phyloP scores from a whole-genome alignment of 2,113 vertebrate species.

The Chinchilla lanigera region DNA sequence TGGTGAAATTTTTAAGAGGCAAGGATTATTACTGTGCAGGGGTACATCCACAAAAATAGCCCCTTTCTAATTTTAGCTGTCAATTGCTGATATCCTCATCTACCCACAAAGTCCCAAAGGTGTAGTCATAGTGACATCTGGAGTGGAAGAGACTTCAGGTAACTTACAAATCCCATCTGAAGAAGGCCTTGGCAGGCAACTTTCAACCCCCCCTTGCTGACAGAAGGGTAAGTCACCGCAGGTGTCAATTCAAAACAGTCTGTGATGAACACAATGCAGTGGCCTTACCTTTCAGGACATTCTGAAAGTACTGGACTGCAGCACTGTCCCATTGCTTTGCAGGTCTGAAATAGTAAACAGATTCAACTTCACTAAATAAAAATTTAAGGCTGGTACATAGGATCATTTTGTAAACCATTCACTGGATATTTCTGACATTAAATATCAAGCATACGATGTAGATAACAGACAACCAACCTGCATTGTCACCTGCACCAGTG shows the following conservation, averaged over 20 bases:
- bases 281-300: conserved; percentile 90
- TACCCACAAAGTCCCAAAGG: not conserved
- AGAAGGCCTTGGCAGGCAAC: fast-evolving
- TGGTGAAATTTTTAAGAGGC: not conserved
- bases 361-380: conserved; percentile 16
- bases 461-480: fast-evolving
- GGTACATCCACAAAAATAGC: not conserved
- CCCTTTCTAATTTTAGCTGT: not conserved
- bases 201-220: not conserved
- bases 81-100: not conserved
- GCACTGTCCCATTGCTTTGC: conserved; percentile 92
- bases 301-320: conserved; percentile 90
- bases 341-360: conserved; percentile 85
- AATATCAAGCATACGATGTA: fast-evolving
- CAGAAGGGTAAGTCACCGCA: not conserved
- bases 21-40: fast-evolving
- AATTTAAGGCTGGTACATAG: not conserved
- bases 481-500: not conserved
- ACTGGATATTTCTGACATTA: fast-evolving
- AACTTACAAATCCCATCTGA: not conserved
- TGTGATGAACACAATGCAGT: fast-evolving
- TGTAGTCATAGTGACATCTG: not conserved
- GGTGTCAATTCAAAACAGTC: not conserved
- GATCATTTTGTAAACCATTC: not conserved
- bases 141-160: not conserved